Conservation (phyloP, 1,140 invertebrate genomes). For the Odontomachus brunneus region DNA sequence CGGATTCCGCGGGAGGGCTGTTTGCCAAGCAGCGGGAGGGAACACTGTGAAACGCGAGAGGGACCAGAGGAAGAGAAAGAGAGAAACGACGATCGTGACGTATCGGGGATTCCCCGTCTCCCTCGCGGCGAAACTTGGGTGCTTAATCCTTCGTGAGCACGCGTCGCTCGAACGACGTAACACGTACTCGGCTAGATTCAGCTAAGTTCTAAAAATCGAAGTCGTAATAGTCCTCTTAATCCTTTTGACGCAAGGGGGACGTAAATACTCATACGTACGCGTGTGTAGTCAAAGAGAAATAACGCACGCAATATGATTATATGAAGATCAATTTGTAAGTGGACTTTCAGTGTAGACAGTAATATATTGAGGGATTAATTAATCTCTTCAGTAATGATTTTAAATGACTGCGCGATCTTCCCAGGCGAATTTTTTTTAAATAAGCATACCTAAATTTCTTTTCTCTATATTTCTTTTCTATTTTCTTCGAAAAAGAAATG, state of each 20-base stretch:
- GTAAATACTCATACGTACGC: too few relatives aligned
- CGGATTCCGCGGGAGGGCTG: slow-evolving; percentile 24
- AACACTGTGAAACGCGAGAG: not conserved
- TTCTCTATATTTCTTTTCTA: too few relatives aligned
- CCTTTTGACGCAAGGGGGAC: not conserved
- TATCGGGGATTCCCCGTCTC: slow-evolving; percentile 49
- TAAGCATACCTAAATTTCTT: too few relatives aligned
- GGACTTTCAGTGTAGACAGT: too few relatives aligned
- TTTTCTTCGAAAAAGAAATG: too few relatives aligned
- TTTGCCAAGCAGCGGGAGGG: slow-evolving; percentile 33
- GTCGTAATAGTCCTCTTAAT: not conserved
- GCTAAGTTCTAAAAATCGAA: not conserved
- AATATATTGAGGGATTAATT: too few relatives aligned
- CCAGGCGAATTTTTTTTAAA: too few relatives aligned
- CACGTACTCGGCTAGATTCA: not conserved
- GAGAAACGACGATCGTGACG: slow-evolving; percentile 12
- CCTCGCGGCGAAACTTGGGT: slow-evolving; percentile 5
- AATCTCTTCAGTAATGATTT: too few relatives aligned
- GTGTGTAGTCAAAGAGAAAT: too few relatives aligned
- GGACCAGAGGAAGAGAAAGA: not conserved
- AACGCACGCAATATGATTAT: too few relatives aligned
- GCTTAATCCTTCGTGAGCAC: slow-evolving; percentile 22
- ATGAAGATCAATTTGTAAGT: too few relatives aligned
- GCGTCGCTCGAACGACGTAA: slow-evolving; percentile 27
- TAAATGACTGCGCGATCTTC: too few relatives aligned